A percentile compares a stretch with the other conserved stretches of the same genome.
phyloP scores from a whole-genome alignment of 1,140 invertebrate genomes.

The Lutraria rhynchaena region DNA sequence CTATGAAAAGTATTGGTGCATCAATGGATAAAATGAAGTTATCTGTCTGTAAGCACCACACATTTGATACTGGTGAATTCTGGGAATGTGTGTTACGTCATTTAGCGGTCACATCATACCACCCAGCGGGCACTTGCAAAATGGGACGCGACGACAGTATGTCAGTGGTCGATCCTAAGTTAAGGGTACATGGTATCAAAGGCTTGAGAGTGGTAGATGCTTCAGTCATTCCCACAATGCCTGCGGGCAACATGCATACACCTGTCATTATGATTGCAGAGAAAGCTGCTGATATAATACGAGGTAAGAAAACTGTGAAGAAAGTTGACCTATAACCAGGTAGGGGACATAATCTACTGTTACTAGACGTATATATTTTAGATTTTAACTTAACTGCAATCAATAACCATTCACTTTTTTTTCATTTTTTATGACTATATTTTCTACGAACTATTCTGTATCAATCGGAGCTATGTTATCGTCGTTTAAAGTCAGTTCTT shows the following conservation, averaged over 20 bases:
- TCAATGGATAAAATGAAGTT: constrained; percentile 33
- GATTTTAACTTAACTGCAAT: too few species aligned
- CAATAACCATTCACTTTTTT: too few species aligned
- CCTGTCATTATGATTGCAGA: constrained; percentile 93
- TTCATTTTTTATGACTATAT: too few species aligned
- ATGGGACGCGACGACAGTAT: constrained; percentile 81
- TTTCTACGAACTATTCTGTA: too few species aligned
- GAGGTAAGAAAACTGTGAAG: constrained; percentile 35
- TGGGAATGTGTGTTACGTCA: constrained; percentile 40
- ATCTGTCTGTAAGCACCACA: constrained; percentile 22
- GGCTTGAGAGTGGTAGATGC: constrained; percentile 69
- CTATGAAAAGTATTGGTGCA: constrained; percentile 46
- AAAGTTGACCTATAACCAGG: too few species aligned
- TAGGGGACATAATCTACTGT: too few species aligned
- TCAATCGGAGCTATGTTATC: too few species aligned
- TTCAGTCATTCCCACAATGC: constrained; percentile 69
- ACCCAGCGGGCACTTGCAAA: constrained; percentile 93
- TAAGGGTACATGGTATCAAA: constrained; percentile 54
- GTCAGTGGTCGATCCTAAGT: constrained; percentile 38
- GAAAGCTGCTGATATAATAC: constrained; percentile 91
- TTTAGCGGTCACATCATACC: constrained; percentile 79
- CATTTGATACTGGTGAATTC: constrained; percentile 34
- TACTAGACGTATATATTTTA: too few species aligned
- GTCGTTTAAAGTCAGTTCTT: too few species aligned
- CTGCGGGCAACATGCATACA: constrained; percentile 89